These are phyloP conservation scores for Platycnemis pennipes DNA, from an alignment of 2,888 invertebrate genomes.

Conservation along the genomic window DNA sequence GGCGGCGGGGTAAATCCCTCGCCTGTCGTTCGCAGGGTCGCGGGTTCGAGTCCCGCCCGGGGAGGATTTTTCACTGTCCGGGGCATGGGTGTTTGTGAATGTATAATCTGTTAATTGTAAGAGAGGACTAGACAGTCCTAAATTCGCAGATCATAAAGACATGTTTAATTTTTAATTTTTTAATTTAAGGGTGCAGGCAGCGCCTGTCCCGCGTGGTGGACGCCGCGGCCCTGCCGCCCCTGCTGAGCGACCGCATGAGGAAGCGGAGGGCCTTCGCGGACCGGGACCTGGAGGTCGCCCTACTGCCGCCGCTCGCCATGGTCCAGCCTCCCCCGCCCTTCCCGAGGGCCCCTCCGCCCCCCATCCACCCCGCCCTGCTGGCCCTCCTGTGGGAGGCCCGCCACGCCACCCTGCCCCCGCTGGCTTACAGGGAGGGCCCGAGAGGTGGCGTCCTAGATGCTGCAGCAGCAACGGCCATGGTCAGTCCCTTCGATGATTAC, in stretches of 20 bases:
- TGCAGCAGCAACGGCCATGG: constrained; percentile 23
- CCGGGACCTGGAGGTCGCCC: constrained; percentile 78
- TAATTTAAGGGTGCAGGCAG: constrained; percentile 76
- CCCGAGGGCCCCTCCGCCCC: constrained; percentile 69
- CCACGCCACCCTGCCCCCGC: not conserved
- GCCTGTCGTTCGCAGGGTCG: too few species aligned
- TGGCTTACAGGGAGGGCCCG: not conserved
- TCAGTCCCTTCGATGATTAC: not conserved
- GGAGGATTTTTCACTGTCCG: too few species aligned
- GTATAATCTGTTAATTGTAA: too few species aligned
- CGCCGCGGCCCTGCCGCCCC: constrained; percentile 69
- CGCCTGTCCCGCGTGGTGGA: constrained; percentile 73
- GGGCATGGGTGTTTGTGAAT: too few species aligned
- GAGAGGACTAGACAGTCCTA: too few species aligned
- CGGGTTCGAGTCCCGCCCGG: too few species aligned
- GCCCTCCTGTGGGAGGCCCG: constrained; percentile 47
- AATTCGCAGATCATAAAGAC: too few species aligned
- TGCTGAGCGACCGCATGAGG: constrained; percentile 82
- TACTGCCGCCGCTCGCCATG: constrained; percentile 73
- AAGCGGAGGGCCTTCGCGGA: constrained; percentile 81
- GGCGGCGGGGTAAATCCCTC: too few species aligned
- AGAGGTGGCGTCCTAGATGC: not conserved
- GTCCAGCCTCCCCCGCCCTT: constrained; percentile 70
- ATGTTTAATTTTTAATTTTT: too few species aligned
- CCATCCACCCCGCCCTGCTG: constrained; percentile 64